Conservation (phyloP, 2,113 vertebrate species). For the Propithecus coquereli region DNA sequence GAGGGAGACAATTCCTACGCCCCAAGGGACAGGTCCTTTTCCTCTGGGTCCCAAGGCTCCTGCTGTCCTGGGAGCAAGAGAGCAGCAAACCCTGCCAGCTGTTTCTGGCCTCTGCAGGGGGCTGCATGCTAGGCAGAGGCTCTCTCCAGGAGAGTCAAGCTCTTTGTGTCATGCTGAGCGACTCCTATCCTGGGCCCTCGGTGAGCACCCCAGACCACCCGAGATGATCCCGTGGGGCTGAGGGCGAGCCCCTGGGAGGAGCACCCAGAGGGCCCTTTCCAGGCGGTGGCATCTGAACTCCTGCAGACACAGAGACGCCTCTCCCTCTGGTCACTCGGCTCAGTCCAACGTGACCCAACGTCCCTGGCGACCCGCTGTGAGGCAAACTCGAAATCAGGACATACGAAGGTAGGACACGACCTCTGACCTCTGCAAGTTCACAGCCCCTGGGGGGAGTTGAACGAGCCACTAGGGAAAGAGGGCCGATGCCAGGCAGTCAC, state of each 20-base stretch:
- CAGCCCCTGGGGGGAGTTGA: background rate
- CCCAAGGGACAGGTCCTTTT: background rate
- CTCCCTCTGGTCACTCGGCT: no score
- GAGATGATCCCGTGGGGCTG: rapidly evolving
- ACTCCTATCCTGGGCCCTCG: background rate
- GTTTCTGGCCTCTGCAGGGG: background rate
- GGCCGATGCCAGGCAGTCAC: background rate
- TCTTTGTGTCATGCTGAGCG: background rate
- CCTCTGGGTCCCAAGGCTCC: rapidly evolving
- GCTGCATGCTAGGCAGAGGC: background rate
- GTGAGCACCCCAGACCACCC: rapidly evolving
- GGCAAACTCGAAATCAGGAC: rapidly evolving
- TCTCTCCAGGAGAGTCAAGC: rapidly evolving
- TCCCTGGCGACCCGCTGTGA: background rate
- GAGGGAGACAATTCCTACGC: rapidly evolving
- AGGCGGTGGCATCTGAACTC: rapidly evolving
- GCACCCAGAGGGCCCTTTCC: rapidly evolving
- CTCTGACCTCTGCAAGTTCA: background rate
- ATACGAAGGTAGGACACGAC: rapidly evolving
- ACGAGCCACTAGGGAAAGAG: background rate
- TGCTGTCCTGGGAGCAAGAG: rapidly evolving
- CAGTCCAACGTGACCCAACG: rapidly evolving
- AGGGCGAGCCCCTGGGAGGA: background rate
- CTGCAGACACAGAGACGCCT: background rate
- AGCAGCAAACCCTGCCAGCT: background rate